phyloP scores from a whole-genome alignment of 2,113 vertebrate species.

The Podarcis muralis region DNA sequence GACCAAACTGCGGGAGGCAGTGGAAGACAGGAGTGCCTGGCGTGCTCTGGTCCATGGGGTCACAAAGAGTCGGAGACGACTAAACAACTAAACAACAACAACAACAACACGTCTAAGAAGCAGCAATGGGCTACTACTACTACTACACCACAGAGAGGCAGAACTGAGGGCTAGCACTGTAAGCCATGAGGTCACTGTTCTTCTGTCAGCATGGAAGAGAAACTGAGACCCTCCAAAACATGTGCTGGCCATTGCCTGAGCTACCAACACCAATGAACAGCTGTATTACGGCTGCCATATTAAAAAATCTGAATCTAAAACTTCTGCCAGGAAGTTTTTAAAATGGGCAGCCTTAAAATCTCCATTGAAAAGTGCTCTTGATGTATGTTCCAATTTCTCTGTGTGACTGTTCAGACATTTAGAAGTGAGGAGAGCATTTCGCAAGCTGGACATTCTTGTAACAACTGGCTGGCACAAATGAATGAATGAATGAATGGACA shows the following conservation, averaged over 20 bases:
- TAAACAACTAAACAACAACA: no score
- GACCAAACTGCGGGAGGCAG: no score
- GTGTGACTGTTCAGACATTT: neutral
- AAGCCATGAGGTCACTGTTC: no score
- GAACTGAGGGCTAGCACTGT: no score
- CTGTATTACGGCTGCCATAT: neutral
- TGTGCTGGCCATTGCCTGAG: neutral
- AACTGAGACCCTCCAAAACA: neutral
- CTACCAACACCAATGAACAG: neutral
- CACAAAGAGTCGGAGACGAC: no score
- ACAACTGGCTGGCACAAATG: neutral
- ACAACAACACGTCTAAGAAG: no score
- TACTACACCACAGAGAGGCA: no score
- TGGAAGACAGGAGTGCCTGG: no score
- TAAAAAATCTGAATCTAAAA: neutral
- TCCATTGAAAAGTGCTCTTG: neutral
- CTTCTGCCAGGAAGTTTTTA: neutral
- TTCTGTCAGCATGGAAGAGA: neutral
- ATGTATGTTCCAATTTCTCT: neutral
- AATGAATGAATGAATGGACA: neutral
- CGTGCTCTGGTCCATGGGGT: no score
- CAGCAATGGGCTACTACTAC: no score
- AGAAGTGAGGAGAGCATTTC: neutral
- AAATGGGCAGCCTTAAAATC: neutral
- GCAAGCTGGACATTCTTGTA: neutral